Conservation (phyloP, 2,888 invertebrate species). For the Diabrotica balteata region DNA sequence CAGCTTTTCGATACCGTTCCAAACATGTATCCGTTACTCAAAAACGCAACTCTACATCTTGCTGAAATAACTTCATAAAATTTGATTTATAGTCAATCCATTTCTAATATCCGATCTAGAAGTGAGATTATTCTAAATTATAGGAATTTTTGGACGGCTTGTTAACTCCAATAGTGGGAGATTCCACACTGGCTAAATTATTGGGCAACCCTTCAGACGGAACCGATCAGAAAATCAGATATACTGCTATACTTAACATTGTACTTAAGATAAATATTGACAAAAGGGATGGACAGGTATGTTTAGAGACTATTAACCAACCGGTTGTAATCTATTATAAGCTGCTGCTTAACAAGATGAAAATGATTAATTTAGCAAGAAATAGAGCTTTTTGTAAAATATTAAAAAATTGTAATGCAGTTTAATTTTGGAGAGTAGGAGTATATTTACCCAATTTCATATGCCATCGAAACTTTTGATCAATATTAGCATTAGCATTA, state of each 20-base stretch:
- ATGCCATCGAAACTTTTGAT: too few species aligned
- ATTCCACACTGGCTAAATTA: conserved; percentile 36
- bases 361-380: neutral
- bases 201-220: conserved; percentile 33
- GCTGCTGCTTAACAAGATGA: neutral
- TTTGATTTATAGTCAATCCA: conserved; percentile 36
- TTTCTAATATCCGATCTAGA: conserved; percentile 36
- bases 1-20: too few species aligned
- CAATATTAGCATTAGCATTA: too few species aligned
- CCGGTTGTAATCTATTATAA: conserved; percentile 10
- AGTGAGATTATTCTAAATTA: conserved; percentile 33
- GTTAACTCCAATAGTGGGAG: conserved; percentile 34
- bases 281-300: conserved; percentile 32
- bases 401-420: too few species aligned
- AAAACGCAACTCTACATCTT: conserved; percentile 6
- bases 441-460: too few species aligned
- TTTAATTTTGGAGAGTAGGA: too few species aligned
- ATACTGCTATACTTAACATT: conserved; percentile 36
- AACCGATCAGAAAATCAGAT: conserved; percentile 34
- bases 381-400: neutral
- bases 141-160: conserved; percentile 30
- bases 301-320: conserved; percentile 33
- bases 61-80: conserved; percentile 35
- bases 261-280: conserved; percentile 44
- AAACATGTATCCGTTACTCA: too few species aligned